Evolutionary conservation across 1,140 invertebrate species (phyloP), one percentile per base, ranked within the genome.

Genomic region (Drosophila athabasca): DNA sequence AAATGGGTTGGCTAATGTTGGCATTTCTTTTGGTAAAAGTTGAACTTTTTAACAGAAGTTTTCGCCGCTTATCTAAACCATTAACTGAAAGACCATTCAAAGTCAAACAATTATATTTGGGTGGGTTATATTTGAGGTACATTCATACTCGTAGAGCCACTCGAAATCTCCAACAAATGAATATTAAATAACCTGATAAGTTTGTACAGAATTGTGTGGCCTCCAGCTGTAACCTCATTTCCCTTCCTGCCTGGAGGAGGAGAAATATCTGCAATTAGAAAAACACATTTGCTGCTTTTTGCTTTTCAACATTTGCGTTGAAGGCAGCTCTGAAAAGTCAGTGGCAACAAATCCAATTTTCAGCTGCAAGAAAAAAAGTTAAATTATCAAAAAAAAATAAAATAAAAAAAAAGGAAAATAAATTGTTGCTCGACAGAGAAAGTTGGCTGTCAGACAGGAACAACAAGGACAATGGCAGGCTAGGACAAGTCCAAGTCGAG

Each of bases 371-470:
- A 55, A 51, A 55, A 51, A 59, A 52, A 62, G 72, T 83, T 70
- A 71, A 78, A 78, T 81, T 70, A 68, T 87, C 74, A 71, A 81
- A 77, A n/a, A n/a, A n/a, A n/a, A n/a, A n/a, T n/a, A n/a, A n/a
- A n/a, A n/a, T n/a, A n/a, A n/a, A n/a, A 65, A 52, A 58, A 69
- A 3, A 39, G 35, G 52, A 58, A 70, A 70, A 69, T 69, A 69
- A 69, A 71, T 87, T 85, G 51, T 76, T 31, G 62, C 67, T 57
- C 17, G 58, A 71, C 73, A 39, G 39, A 73, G 24, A 81, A 83
- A 83, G 66, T 68, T 67, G 46, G 24, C 44, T 57, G 24, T 24
- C 50, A 26, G 58, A 31, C 43, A 57, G 49, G 6, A 29, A 26
- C 44, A 17, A 15, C 65, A 35, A 69, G 52, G 65, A 69, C 64